Base-by-base conservation (phyloP, 2,113 vertebrate genomes). In the Embiotoca jacksoni region DNA sequence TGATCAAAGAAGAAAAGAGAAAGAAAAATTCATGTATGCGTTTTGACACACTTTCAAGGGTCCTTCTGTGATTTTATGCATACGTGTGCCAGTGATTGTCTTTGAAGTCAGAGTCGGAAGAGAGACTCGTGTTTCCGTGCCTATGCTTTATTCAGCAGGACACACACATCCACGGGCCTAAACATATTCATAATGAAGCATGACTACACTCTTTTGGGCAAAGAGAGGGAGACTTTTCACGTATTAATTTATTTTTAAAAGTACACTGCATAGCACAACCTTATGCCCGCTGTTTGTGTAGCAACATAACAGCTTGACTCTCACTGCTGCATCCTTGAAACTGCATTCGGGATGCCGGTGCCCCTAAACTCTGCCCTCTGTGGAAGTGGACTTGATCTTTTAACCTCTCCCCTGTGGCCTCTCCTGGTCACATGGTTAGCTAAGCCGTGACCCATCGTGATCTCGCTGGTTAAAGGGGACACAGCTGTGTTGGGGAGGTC, bases 341-440 rank as follows among this genome's bases (percentile, higher is more conserved):
- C 60, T 67, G 49, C 55, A 69, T 78, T 50, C 47, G 52, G 23
- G 35, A 3, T 30, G 32, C 41, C 47, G 37, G n/a, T 36, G 44
- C 57, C 69, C 66, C 55, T 47, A 15, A 79, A 80, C 79, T 80
- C 53, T 84, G 85, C 78, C 89, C 89, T 69, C 70, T 81, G 54
- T 90, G 84, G 75, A 93, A 90, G 88, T 93, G 91, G 92, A 92
- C 91, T 93, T 91, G 85, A 89, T 87, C 82, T 80, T 68, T 84
- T 81, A 59, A 88, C 92, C 88, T 63, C 63, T 85, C 77, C 61
- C 71, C 75, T 60, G 44, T 78, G 76, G 84, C 84, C 79, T 41
- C 39, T 61, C 41, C 66, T 9, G 41, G 85, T 92, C 94, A 92
- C 91, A 90, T 89, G 92, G 81, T 72, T 67, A 15, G 82, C 74